Evolutionary conservation across 2,113 vertebrate genomes (phyloP).

Genomic region (Gnathonemus longibarbis): DNA sequence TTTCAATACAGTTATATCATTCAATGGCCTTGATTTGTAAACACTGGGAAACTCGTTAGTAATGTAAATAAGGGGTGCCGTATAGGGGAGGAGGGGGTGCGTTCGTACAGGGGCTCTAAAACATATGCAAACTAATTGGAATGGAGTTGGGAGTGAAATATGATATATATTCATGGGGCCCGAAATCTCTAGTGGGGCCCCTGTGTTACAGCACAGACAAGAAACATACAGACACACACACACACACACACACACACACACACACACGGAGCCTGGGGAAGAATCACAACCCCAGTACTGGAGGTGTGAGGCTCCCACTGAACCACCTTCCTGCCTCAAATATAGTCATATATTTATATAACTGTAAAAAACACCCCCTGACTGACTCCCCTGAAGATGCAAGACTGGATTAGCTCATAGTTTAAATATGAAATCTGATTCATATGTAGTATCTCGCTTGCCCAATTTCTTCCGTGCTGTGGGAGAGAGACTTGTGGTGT

Average conservation of each 20-base stretch:
- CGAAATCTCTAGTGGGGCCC: neutral
- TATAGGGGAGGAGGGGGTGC: neutral
- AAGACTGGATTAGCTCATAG: neutral
- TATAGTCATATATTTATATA: neutral
- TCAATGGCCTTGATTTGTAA: neutral
- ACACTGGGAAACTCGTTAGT: neutral
- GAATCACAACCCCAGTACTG: neutral
- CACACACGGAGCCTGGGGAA: neutral
- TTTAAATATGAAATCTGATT: slow-evolving; percentile 1
- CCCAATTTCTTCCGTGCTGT: neutral
- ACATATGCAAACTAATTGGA: neutral
- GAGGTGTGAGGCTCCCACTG: neutral
- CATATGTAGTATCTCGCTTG: neutral
- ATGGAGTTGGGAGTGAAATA: neutral
- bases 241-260: neutral
- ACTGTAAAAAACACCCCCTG: neutral
- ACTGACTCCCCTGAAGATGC: neutral
- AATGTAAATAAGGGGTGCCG: neutral
- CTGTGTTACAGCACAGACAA: neutral
- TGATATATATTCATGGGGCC: neutral
- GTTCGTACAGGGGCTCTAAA: neutral
- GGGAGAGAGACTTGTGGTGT: neutral
- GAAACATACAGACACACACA: neutral
- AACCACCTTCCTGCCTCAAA: neutral
- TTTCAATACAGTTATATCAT: neutral